Evolutionary conservation across 1,140 invertebrate genomes (phyloP).

Genomic region (Hylaeus anthracinus): DNA sequence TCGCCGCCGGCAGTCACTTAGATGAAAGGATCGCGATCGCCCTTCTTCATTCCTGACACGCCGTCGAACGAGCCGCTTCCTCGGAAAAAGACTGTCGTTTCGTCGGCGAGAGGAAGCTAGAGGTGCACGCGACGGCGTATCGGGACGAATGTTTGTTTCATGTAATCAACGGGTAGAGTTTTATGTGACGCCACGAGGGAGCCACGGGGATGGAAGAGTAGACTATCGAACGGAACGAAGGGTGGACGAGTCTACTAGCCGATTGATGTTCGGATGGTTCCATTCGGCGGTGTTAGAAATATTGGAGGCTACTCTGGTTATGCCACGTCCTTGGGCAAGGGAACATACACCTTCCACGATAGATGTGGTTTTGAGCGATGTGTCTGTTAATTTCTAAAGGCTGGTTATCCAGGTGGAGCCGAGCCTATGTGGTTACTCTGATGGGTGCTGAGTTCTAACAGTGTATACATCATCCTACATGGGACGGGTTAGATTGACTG

Average conservation of each 20-base stretch:
- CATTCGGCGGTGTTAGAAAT: background rate
- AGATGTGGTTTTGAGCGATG: no score
- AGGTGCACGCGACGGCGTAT: background rate
- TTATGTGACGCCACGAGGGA: background rate
- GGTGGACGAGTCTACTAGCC: background rate
- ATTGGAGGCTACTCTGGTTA: no score
- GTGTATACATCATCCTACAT: no score
- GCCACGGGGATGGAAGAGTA: background rate
- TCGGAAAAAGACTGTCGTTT: constrained; percentile 13
- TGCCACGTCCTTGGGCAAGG: no score
- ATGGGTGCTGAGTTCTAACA: no score
- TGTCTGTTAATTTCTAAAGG: no score
- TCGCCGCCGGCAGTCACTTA: constrained; percentile 15
- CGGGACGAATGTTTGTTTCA: constrained; percentile 45
- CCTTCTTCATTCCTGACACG: constrained; percentile 35
- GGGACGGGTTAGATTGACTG: no score
- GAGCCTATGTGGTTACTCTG: no score
- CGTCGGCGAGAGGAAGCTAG: background rate
- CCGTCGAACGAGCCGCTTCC: constrained; percentile 4
- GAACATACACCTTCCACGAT: no score
- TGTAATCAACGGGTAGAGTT: constrained; percentile 35
- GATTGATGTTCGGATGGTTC: background rate
- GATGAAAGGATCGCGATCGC: constrained; percentile 30
- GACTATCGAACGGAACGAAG: background rate
- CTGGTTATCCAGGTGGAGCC: no score